A percentile compares a stretch with the other conserved stretches of the same genome.
Conservation (phyloP, 1,140 invertebrate species). For the Drosophila sp. region DNA sequence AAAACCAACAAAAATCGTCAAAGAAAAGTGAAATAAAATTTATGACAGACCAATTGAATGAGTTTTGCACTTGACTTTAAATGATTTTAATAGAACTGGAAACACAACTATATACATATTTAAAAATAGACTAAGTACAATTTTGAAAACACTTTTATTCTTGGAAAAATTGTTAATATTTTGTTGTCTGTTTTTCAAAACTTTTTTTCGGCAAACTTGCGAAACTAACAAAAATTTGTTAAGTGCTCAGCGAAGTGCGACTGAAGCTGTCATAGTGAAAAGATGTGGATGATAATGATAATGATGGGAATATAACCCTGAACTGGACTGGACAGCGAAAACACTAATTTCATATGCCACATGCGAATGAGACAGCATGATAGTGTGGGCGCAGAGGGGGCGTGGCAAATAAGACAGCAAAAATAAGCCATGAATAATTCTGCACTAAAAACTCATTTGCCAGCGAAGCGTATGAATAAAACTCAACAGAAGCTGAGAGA, state of each 20-base stretch:
- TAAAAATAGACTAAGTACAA: not conserved
- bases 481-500: constrained; percentile 42
- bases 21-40: constrained; percentile 40
- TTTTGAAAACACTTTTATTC: not conserved
- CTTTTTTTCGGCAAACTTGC: not conserved
- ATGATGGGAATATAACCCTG: constrained; percentile 37
- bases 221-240: constrained; percentile 20
- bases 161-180: not conserved
- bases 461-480: constrained; percentile 56
- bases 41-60: constrained; percentile 17
- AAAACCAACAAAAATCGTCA: constrained; percentile 34
- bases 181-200: not conserved
- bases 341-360: constrained; percentile 45
- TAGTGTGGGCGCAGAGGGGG: constrained; percentile 2
- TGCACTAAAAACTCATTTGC: constrained; percentile 52
- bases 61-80: constrained; percentile 10
- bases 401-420: constrained; percentile 52
- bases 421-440: constrained; percentile 58
- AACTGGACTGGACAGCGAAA: constrained; percentile 34
- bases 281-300: constrained; percentile 26
- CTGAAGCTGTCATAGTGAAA: constrained; percentile 13
- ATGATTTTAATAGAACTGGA: constrained; percentile 6
- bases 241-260: constrained; percentile 39
- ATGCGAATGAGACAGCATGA: not conserved
- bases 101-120: constrained; percentile 3